Evolutionary conservation across 2,797 vertebrate species (phyloP).

Genomic region (Typhlichthys subterraneus): DNA sequence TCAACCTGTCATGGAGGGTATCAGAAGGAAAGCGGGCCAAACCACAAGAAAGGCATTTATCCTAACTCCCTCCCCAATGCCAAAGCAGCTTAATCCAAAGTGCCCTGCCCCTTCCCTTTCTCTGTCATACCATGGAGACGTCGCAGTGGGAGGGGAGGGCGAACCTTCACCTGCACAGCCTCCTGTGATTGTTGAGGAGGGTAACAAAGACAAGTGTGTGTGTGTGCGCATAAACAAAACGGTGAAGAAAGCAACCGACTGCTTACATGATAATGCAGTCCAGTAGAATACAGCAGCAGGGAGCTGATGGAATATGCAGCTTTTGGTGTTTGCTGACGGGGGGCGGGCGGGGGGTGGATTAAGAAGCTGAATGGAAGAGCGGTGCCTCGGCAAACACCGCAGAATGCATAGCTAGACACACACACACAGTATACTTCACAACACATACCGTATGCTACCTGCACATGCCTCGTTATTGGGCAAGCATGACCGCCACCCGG

Average conservation of each 20-base stretch:
- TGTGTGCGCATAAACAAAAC: constrained; percentile 3
- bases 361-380: neutral
- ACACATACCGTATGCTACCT: constrained; percentile 3
- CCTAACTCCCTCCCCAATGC: constrained; percentile 30
- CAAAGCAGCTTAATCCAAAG: constrained; percentile 46
- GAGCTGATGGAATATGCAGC: constrained; percentile 29
- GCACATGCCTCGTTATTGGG: neutral
- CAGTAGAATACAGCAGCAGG: neutral
- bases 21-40: constrained; percentile 42
- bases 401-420: constrained; percentile 4
- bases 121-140: constrained; percentile 27
- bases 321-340: neutral
- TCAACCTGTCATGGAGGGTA: constrained; percentile 51
- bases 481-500: constrained; percentile 23
- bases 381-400: constrained; percentile 6
- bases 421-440: constrained; percentile 1
- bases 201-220: constrained; percentile 24
- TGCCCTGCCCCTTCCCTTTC: constrained; percentile 1
- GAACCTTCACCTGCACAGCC: constrained; percentile 36
- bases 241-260: neutral
- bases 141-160: constrained; percentile 12
- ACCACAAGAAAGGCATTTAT: constrained; percentile 34
- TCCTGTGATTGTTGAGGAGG: constrained; percentile 19
- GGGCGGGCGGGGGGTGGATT: neutral
- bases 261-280: constrained; percentile 20